These are phyloP conservation scores for Cyanocitta stelleri DNA, from an alignment of 2,113 vertebrate genomes.

Conservation along the genomic window DNA sequence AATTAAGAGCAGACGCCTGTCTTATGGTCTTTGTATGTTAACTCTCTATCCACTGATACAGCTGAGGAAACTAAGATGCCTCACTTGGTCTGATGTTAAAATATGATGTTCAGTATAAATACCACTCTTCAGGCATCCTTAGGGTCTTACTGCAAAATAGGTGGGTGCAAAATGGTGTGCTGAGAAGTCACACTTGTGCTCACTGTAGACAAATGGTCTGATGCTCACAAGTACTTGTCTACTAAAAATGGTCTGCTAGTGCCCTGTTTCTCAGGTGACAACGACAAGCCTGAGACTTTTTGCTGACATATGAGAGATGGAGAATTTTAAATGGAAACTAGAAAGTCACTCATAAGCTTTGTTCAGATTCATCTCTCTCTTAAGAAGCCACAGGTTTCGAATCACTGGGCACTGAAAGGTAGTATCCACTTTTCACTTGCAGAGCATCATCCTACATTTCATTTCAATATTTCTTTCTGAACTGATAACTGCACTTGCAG, in stretches of 20 bases:
- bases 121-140: background rate
- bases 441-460: background rate
- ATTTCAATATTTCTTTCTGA: background rate
- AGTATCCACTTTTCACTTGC: background rate
- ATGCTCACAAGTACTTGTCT: background rate
- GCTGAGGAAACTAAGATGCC: background rate
- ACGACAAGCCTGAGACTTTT: background rate
- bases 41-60: background rate
- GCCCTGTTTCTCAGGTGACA: background rate
- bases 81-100: background rate
- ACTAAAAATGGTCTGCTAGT: background rate
- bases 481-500: background rate
- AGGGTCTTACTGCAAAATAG: background rate
- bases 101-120: background rate
- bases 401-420: background rate
- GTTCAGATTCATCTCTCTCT: background rate
- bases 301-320: background rate
- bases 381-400: background rate
- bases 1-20: background rate
- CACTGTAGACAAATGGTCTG: background rate
- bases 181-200: background rate
- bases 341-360: background rate
- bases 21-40: background rate
- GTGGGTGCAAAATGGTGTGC: background rate
- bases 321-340: background rate